These are phyloP conservation scores for Erythrolamprus reginae DNA, from an alignment of 2,113 vertebrate genomes.

Conservation along the genomic window DNA sequence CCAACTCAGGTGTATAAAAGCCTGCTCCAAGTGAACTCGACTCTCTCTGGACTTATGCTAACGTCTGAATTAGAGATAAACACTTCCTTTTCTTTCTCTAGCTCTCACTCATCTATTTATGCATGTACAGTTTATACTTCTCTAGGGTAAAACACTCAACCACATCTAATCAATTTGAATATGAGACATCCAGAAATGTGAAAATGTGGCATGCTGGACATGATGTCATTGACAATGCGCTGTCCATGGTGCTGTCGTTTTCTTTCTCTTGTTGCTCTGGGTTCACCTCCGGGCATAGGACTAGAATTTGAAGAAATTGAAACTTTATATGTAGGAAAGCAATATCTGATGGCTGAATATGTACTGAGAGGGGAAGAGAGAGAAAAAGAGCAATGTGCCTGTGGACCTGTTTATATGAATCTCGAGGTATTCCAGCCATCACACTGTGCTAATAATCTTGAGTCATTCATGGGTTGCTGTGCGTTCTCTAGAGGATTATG, in stretches of 20 bases:
- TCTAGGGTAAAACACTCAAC: neutral
- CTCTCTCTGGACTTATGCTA: neutral
- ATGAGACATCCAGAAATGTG: neutral
- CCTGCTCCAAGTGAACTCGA: neutral
- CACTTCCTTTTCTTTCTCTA: neutral
- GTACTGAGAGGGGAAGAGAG: neutral
- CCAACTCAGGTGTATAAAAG: neutral
- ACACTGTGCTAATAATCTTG: neutral
- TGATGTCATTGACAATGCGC: neutral
- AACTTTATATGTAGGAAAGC: neutral
- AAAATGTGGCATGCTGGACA: neutral
- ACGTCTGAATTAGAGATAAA: neutral
- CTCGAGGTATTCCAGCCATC: neutral
- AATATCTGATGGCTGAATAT: neutral
- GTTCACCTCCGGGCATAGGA: neutral
- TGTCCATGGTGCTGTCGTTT: neutral
- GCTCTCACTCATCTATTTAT: neutral
- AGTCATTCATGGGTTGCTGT: neutral
- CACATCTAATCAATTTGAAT: neutral
- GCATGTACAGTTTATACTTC: neutral
- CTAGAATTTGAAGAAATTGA: neutral
- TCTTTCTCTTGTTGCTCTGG: neutral
- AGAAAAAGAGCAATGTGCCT: neutral
- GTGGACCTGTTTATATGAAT: neutral
- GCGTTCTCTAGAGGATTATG: neutral